Base-by-base conservation (phyloP, 2,797 vertebrate species). In the Odontamblyopus lacepedii region DNA sequence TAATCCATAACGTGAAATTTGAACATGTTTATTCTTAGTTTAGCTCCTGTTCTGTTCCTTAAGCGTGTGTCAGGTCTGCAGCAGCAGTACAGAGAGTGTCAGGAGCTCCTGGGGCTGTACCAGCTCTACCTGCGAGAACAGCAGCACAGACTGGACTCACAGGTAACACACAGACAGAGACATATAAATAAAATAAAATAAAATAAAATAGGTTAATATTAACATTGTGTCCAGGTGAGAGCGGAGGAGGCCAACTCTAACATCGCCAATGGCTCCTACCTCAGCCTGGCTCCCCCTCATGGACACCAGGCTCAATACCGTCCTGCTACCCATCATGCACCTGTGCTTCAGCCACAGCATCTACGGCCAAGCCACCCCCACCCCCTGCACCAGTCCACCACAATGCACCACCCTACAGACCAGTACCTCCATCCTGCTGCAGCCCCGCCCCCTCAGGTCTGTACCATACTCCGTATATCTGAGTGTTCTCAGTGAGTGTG, bases 91-190 rank as follows among this genome's bases (percentile, higher is more conserved):
- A 94, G 89, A 89, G 97, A 99, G 88, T 99, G 97, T 84, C 97
- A 98, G 93, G 96, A 99, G 89, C 94, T 98, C 87, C 87, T 99
- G 63, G 95, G 92, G 27, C 95, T 99, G 48, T 98, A 99, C 91
- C 97, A 98, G 88, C 96, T 96, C 83, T 97, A 98, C 76, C 94
- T 99, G n/a, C 95, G 96, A 67, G 96, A 98, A 82, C 96, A 98
- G 89, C 96, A 98, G 81, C 93, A 98, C 41, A 95, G 95, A 11
- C 69, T 72, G 53, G 51, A 87, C 51, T 92, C 92, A 68, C 90
- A 63, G 61, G 61, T 38, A 35, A 35, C 35, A 35, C 35, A 35
- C 30, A 32, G 29, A 30, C 29, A 30, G 2, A 30, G 29, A 23
- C 23, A 1, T 23, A 23, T 23, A 23, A 23, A 32, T 32, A 5